A percentile compares a stretch with the other conserved stretches of the same genome.
phyloP scores from a whole-genome alignment of 2,113 vertebrate species.

The Nannobrachium achirus region DNA sequence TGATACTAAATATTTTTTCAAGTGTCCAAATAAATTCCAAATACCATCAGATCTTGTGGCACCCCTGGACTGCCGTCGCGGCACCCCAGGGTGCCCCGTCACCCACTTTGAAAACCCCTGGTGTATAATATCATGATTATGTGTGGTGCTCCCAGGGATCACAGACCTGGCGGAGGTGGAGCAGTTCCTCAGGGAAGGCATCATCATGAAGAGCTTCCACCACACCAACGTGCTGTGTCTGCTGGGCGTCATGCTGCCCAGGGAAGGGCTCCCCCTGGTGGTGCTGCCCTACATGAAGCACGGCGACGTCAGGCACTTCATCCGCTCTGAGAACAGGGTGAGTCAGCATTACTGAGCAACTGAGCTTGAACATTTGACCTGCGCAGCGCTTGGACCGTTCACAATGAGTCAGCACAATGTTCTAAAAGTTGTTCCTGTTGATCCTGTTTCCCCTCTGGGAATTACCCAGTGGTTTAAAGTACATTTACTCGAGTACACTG shows the following conservation, averaged over 20 bases:
- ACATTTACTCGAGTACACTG: no score
- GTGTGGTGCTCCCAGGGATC: slow-evolving; percentile 79
- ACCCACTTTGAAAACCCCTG: no score
- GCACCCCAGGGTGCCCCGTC: no score
- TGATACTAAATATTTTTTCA: no score
- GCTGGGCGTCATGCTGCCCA: slow-evolving; percentile 89
- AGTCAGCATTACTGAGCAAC: slow-evolving; percentile 19
- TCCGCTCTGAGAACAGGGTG: slow-evolving; percentile 89
- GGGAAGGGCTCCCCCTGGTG: slow-evolving; percentile 88
- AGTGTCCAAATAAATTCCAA: no score
- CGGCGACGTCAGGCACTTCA: slow-evolving; percentile 92
- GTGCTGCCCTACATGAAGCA: slow-evolving; percentile 95
- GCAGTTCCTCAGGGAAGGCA: slow-evolving; percentile 93
- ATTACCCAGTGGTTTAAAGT: no score
- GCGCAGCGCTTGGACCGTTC: background rate
- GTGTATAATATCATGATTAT: no score
- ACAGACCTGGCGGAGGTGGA: slow-evolving; percentile 92
- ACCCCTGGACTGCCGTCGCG: no score
- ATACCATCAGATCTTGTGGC: no score
- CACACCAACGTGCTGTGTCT: slow-evolving; percentile 91
- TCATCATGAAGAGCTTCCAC: slow-evolving; percentile 94
- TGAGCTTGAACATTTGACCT: slow-evolving; percentile 6
- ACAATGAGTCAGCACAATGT: no score
- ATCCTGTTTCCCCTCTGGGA: no score
- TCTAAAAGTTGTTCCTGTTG: no score